Base-by-base conservation (phyloP, 2,797 vertebrate genomes). In the Danio jaintianensis region DNA sequence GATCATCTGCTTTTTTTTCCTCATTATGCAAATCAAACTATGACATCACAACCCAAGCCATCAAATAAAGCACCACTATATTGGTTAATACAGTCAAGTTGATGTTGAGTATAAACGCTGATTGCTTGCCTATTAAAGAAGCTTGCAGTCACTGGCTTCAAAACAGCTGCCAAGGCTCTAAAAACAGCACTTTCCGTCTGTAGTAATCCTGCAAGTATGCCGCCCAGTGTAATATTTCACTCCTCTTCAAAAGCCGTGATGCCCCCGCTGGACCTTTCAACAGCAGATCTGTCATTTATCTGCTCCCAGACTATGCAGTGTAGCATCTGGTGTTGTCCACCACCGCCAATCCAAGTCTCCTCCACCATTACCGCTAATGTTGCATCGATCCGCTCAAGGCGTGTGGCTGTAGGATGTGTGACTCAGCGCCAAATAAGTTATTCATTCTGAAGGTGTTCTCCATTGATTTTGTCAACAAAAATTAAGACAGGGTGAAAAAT, bases 341-440 rank as follows among this genome's bases (percentile, higher is more conserved):
- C 87, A 78, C 72, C 55, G 55, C 85, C 74, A 47, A 64, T 85
- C 83, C 84, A 70, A 84, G 82, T 82, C 85, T 85, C 69, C 71
- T 48, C 79, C 77, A 81, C 78, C 83, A 90, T 83, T 88, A 87
- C 84, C 36, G 74, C 84, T 91, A 90, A 91, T 88, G 87, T 87
- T 87, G 89, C 88, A 90, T 93, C 91, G 85, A 90, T 93, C 89
- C 90, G 71, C 79, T 59, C n/a, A 56, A 43, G 43, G 18, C 13
- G 64, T 56, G 66, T 16, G 48, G 47, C 72, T 45, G 52, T 22
- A 55, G 77, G 43, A 72, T 76, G 83, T 20, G 87, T 87, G 90
- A 81, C 90, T 88, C 88, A 90, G 89, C 88, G 89, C 90, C 90
- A 91, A 87, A 87, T 91, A 89, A 87, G 89, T 87, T 91, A 92